Evolutionary conservation across 2,113 vertebrate species (phyloP).

Genomic region (Globicephala melas): DNA sequence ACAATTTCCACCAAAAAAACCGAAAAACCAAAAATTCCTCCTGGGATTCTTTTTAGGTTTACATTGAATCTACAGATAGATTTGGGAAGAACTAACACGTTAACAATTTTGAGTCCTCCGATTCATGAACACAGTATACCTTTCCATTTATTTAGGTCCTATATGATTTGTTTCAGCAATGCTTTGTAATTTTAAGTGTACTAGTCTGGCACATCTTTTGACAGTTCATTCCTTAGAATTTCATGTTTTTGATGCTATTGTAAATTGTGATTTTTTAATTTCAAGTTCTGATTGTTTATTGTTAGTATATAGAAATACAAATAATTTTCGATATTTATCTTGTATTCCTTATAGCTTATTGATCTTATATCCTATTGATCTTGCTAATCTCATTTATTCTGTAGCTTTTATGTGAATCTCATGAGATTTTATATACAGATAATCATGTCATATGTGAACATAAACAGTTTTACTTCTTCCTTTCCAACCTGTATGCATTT

Average conservation of each 20-base stretch:
- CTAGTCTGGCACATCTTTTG: not conserved
- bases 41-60: not conserved
- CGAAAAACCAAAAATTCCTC: not conserved
- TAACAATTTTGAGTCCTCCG: not conserved
- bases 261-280: not conserved
- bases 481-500: not conserved
- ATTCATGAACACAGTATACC: not conserved
- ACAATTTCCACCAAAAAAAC: not conserved
- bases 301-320: not conserved
- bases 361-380: not conserved
- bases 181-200: not conserved
- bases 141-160: not conserved
- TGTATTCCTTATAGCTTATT: too few species aligned
- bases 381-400: not conserved
- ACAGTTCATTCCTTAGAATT: not conserved
- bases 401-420: not conserved
- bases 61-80: not conserved
- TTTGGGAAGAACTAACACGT: not conserved
- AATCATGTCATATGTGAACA: not conserved
- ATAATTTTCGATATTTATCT: not conserved
- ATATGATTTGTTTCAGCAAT: not conserved
- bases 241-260: not conserved
- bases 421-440: not conserved
- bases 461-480: not conserved
- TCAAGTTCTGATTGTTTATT: not conserved